Conservation (phyloP, 1,140 invertebrate species). For the Latrodectus geometricus region DNA sequence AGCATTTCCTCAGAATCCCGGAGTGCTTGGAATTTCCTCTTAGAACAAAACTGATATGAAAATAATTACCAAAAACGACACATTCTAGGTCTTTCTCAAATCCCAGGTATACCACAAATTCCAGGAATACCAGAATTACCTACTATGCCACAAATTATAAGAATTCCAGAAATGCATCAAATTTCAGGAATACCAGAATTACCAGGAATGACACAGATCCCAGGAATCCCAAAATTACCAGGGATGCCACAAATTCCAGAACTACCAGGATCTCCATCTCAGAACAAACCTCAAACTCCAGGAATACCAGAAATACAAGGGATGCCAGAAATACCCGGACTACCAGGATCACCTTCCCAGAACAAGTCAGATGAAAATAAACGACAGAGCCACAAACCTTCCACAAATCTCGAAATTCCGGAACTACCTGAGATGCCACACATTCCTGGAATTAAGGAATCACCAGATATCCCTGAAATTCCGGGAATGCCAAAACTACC, state of each 20-base stretch:
- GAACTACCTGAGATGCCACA: constrained; percentile 5
- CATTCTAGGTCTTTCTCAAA: no score
- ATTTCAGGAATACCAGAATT: constrained; percentile 11
- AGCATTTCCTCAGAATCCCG: no score
- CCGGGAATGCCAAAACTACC: constrained; percentile 26
- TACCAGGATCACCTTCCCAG: no score
- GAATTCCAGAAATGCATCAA: constrained; percentile 10
- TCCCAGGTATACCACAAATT: constrained; percentile 25
- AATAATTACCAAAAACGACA: no score
- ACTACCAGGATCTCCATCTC: no score
- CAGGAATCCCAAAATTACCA: constrained; percentile 21
- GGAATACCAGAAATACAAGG: not conserved
- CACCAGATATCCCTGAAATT: constrained; percentile 16
- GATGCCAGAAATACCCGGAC: not conserved
- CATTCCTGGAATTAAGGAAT: constrained; percentile 3
- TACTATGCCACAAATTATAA: constrained; percentile 20
- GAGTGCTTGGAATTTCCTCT: no score
- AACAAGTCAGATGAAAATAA: no score
- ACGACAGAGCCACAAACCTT: not conserved
- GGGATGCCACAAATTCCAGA: constrained; percentile 29
- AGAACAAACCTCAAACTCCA: constrained; percentile 10
- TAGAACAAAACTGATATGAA: no score
- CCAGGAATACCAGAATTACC: constrained; percentile 35
- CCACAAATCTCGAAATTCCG: not conserved
- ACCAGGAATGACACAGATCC: constrained; percentile 21